phyloP scores from a whole-genome alignment of 2,888 invertebrate species.

The Tryphoninae sp. region DNA sequence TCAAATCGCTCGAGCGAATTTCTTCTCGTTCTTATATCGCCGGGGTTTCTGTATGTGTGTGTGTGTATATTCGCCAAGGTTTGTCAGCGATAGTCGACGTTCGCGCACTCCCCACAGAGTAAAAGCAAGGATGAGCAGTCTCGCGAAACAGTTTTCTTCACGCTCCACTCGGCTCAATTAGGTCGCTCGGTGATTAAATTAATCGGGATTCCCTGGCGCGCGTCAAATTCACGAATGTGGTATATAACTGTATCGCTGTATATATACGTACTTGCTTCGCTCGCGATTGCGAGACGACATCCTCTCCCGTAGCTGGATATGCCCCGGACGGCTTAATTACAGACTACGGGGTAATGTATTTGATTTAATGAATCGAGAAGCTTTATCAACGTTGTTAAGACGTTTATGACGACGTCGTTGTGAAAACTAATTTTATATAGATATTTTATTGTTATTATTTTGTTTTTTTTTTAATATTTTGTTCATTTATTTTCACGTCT shows the following conservation, averaged over 20 bases:
- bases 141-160: constrained; percentile 48
- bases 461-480: too few relatives aligned
- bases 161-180: constrained; percentile 58
- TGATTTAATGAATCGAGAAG: constrained; percentile 56
- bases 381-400: constrained; percentile 29
- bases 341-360: constrained; percentile 29
- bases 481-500: too few relatives aligned
- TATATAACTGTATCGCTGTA: background rate
- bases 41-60: too few relatives aligned
- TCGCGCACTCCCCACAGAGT: background rate
- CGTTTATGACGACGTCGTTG: background rate
- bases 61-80: too few relatives aligned
- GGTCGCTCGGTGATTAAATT: constrained; percentile 56
- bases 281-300: constrained; percentile 25
- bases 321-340: constrained; percentile 54
- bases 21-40: too few relatives aligned
- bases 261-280: constrained; percentile 4
- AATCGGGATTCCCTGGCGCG: constrained; percentile 62
- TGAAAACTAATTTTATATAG: background rate
- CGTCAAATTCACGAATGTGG: constrained; percentile 56
- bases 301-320: background rate
- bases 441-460: background rate
- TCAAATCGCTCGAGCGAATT: background rate
- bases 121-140: background rate
- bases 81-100: background rate